Base-by-base conservation (phyloP, 2,113 vertebrate species). In the Rallus limicola region DNA sequence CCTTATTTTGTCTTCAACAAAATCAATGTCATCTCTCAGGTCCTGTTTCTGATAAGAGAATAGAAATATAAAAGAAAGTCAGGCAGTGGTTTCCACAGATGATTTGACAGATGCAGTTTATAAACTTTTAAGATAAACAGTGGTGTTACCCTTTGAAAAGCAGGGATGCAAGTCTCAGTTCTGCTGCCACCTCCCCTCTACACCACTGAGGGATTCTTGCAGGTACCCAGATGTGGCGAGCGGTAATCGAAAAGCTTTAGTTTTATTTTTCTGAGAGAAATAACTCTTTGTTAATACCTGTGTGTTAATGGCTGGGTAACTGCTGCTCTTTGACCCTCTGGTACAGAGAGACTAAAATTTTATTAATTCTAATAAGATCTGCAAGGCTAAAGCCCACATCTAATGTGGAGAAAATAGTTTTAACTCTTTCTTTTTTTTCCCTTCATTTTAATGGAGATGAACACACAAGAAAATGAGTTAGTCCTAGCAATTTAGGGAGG, bases 11-110 rank as follows among this genome's bases (percentile, higher is more conserved):
- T 68, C 60, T 81, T 29, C 75, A 58, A 4, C 33, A 44, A 85
- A 90, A 93, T 94, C 84, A 60, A 69, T 93, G 81, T 46, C 68
- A 65, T 83, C 64, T 83, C 71, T 14, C 6, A 63, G 70, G 52
- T 76, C 20, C 36, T 3, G 6, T 11, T 82, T 26, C 67, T 56
- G 84, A 69, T 65, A 83, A 79, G 71, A 55, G 80, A 85, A 63
- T 42, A 75, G 19, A 59, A 82, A 91, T 21, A 36, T 0, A 6
- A 26, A 46, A 63, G 81, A 28, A 86, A 13, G 55, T 68, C 71
- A 8, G 4, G 33, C 33, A 2, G 72, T 69, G 72, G 56, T 71
- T 78, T 36, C 34, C 59, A 25, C 18, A 36, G 65, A 36, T 20
- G 10, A 71, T n/a, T 26, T 77, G 91, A 40, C 33, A 53, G 71